phyloP scores from a whole-genome alignment of 1,140 invertebrate genomes.

The Dermatophagoides farinae region DNA sequence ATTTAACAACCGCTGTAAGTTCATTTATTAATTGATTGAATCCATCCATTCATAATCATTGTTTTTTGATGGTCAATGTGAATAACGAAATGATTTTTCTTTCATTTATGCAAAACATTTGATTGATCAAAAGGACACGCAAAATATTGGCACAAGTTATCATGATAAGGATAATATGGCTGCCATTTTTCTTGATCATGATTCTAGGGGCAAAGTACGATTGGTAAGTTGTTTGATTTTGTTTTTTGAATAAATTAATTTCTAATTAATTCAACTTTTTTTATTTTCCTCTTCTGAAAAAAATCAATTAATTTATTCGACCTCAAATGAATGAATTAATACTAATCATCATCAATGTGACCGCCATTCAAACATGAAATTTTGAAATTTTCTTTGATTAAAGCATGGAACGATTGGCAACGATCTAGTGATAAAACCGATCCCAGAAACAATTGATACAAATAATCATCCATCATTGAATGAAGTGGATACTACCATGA shows the following conservation, averaged over 20 bases:
- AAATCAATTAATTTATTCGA: too few species aligned
- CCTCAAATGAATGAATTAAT: too few species aligned
- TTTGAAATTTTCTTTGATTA: not conserved
- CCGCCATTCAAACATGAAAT: too few species aligned
- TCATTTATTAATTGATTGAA: not conserved
- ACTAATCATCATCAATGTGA: too few species aligned
- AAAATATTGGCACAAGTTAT: conserved; percentile 57
- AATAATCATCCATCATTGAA: not conserved
- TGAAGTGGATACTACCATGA: conserved; percentile 15
- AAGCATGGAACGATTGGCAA: conserved; percentile 76
- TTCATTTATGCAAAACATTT: too few species aligned
- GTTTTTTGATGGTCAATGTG: too few species aligned
- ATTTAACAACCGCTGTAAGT: conserved; percentile 32
- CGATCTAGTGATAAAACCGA: conserved; percentile 60
- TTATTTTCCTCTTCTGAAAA: not conserved
- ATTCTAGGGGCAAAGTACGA: conserved; percentile 48
- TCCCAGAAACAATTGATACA: conserved; percentile 36
- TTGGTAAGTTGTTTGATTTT: conserved; percentile 38
- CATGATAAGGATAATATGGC: conserved; percentile 64
- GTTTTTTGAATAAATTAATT: not conserved
- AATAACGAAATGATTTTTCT: too few species aligned
- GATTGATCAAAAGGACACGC: conserved; percentile 16
- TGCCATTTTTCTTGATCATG: conserved; percentile 52
- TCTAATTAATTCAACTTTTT: not conserved
- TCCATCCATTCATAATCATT: too few species aligned